These are phyloP conservation scores for Hystrix brachyura DNA, from an alignment of 2,113 vertebrate genomes.

Conservation along the genomic window DNA sequence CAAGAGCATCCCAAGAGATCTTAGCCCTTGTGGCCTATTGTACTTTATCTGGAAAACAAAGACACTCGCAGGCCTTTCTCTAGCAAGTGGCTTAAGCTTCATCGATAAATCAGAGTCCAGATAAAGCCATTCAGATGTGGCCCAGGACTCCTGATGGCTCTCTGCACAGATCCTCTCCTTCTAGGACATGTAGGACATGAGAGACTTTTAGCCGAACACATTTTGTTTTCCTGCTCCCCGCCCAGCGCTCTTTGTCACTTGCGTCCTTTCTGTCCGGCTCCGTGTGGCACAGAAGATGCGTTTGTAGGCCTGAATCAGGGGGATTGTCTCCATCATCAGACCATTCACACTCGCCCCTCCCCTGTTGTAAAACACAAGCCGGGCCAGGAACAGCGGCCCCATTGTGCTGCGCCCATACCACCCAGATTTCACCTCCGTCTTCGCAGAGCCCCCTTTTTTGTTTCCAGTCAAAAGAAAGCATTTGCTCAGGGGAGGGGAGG, in stretches of 20 bases:
- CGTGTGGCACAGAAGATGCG: constrained; percentile 91
- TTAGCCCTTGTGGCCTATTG: constrained; percentile 81
- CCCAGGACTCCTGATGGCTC: not conserved
- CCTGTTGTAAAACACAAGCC: constrained; percentile 99
- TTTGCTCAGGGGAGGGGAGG: constrained; percentile 92
- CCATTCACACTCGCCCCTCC: constrained; percentile 96
- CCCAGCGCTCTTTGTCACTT: constrained; percentile 73
- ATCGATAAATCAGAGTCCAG: constrained; percentile 78
- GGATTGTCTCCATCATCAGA: constrained; percentile 95
- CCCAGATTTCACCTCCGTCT: constrained; percentile 95
- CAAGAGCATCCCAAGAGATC: constrained; percentile 77
- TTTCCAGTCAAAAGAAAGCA: constrained; percentile 90
- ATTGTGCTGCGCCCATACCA: constrained; percentile 97
- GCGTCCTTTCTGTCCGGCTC: constrained; percentile 82
- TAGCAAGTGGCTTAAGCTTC: constrained; percentile 48
- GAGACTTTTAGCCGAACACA: constrained; percentile 54
- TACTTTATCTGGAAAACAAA: constrained; percentile 85
- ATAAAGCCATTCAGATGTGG: constrained; percentile 51
- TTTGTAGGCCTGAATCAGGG: constrained; percentile 95
- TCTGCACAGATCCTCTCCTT: not conserved
- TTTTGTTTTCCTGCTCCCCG: constrained; percentile 80
- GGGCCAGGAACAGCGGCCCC: constrained; percentile 93
- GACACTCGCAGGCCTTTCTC: constrained; percentile 82
- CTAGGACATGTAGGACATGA: not conserved
- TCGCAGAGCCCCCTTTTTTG: constrained; percentile 87